phyloP scores from a whole-genome alignment of 2,888 invertebrate species.

The Vanessa cardui region DNA sequence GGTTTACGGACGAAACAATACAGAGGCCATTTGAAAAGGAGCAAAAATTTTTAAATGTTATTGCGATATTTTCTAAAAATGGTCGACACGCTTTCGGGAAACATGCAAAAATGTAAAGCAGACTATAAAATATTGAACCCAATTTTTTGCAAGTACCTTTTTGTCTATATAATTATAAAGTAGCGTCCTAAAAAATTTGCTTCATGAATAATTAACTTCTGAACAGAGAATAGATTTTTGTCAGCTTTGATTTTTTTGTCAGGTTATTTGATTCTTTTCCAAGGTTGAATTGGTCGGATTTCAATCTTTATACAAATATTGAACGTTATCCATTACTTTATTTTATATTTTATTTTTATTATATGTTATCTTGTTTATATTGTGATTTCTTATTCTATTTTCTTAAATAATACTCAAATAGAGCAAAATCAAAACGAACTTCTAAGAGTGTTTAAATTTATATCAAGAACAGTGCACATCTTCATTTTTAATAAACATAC shows the following conservation, averaged over 20 bases:
- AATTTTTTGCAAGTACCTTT: slow-evolving; percentile 53
- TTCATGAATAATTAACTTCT: slow-evolving; percentile 25
- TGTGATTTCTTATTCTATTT: too few relatives aligned
- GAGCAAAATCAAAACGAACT: too few relatives aligned
- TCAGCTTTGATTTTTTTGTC: background rate
- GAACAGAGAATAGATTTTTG: slow-evolving; percentile 23
- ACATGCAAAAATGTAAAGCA: slow-evolving; percentile 54
- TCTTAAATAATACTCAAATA: too few relatives aligned
- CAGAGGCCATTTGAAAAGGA: slow-evolving; percentile 51
- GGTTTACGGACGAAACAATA: slow-evolving; percentile 50
- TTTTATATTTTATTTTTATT: too few relatives aligned
- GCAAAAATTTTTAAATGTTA: slow-evolving; percentile 48
- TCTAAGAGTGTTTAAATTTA: too few relatives aligned
- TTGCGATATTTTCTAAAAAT: slow-evolving; percentile 54
- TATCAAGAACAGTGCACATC: too few relatives aligned
- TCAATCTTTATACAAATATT: too few relatives aligned
- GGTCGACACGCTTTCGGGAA: slow-evolving; percentile 51
- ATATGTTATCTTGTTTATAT: too few relatives aligned
- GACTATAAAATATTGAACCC: slow-evolving; percentile 51
- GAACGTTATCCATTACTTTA: too few relatives aligned
- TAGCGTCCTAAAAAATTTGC: slow-evolving; percentile 44
- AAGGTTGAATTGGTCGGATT: too few relatives aligned
- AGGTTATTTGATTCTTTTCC: too few relatives aligned
- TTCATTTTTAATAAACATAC: too few relatives aligned
- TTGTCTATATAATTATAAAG: slow-evolving; percentile 52